phyloP scores from a whole-genome alignment of 2,797 vertebrate genomes.

The Psittacula derbiana region DNA sequence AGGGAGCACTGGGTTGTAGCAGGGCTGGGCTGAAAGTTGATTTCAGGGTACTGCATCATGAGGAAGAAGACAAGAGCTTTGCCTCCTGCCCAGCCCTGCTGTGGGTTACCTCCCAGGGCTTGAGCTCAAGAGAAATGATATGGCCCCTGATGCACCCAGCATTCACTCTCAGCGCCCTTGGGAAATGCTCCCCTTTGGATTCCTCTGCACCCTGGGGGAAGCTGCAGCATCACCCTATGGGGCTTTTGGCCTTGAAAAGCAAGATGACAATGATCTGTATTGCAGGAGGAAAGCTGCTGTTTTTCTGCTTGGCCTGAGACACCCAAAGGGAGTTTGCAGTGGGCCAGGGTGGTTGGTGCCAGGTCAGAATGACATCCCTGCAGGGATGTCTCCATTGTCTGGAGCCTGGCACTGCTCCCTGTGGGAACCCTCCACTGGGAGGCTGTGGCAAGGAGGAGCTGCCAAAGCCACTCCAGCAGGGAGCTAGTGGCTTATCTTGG shows the following conservation, averaged over 20 bases:
- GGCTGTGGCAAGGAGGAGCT: background rate
- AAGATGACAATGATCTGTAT: too few relatives aligned
- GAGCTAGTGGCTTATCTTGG: background rate
- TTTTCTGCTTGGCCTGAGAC: background rate
- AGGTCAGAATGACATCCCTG: fast-evolving
- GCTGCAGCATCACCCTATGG: fast-evolving
- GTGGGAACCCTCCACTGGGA: fast-evolving
- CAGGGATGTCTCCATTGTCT: background rate
- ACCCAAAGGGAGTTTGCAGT: background rate
- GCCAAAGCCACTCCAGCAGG: background rate
- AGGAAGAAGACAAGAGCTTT: background rate
- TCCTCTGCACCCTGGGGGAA: background rate
- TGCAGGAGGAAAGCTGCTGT: background rate
- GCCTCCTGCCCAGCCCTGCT: too few relatives aligned
- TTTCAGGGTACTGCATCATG: background rate
- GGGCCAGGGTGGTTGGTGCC: background rate
- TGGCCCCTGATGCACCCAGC: background rate
- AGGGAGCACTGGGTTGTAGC: background rate
- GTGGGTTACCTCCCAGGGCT: too few relatives aligned
- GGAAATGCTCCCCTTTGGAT: background rate
- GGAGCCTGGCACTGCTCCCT: background rate
- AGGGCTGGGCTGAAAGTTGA: background rate
- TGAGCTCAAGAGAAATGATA: too few relatives aligned
- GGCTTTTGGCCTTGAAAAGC: background rate
- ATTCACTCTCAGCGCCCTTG: too few relatives aligned